Base-by-base conservation (phyloP, 2,797 vertebrate genomes). In the Graptemys geographica region DNA sequence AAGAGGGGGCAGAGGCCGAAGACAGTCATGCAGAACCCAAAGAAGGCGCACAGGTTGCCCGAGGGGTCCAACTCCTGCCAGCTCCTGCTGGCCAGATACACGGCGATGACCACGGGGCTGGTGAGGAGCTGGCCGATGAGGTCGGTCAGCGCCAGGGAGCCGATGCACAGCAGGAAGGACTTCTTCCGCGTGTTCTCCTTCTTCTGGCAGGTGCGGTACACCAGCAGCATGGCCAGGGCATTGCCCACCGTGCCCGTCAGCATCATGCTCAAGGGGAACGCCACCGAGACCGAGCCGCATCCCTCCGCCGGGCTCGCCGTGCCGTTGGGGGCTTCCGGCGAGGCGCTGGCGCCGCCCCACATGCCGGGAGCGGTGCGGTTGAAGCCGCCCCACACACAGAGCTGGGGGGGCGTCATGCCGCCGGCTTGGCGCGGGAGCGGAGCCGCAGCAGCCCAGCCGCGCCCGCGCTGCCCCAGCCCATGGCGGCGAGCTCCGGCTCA, bases 1-100 rank as follows among this genome's bases (percentile, higher is more conserved):
- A 99, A 99, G 52, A 99, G 99, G 6, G 99, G 98, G 94, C 99
- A 99, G 52, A 99, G 98, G 6, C 99, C 99, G 47, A 99, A 99
- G 52, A 98, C 98, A 3, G 99, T 99, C 99, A 99, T 99, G 95
- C 98, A 98, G 79, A 99, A 98, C 1, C 99, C 99, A 27, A 99
- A 99, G 97, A 99, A 99, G 44, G 98, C 87, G 97, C 99, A 99
- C 90, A 99, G 95, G 21, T 87, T 97, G 4, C 98, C 98, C 2
- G 99, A 98, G 0, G 99, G 95, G 97, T 99, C 99, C 56, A 99
- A 97, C 13, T 85, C 86, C 3, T 96, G 92, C 99, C 99, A 99
- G 11, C 97, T 84, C 87, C 98, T 92, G 89, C 96, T 97, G 3
- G 99, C 98, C 89, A 98, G 90, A 98, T 99, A 99, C 21, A 99